A percentile compares a stretch with the other conserved stretches of the same genome.
phyloP scores from a whole-genome alignment of 2,113 vertebrate genomes.

The Pygoscelis adeliae region DNA sequence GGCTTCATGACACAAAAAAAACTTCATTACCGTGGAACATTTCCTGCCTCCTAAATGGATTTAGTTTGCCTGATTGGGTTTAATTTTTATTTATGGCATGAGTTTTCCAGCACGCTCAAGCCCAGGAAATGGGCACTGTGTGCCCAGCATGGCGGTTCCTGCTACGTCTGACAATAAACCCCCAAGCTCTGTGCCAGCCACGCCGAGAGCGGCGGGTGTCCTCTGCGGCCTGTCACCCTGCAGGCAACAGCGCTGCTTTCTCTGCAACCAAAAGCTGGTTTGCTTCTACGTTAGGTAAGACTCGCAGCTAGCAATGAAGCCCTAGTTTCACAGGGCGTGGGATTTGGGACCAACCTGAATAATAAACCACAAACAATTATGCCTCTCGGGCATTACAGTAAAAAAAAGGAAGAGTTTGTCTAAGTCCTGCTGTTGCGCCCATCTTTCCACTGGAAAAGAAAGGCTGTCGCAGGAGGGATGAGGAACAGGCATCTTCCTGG shows the following conservation, averaged over 20 bases:
- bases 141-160: not conserved
- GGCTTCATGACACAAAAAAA: not conserved
- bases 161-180: not conserved
- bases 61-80: not conserved
- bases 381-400: accelerated
- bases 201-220: accelerated
- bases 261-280: not conserved
- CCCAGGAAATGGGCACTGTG: not conserved
- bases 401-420: not conserved
- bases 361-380: not conserved
- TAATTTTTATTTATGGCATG: not conserved
- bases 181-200: accelerated
- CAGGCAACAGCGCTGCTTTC: not conserved
- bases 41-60: slow-evolving; percentile 42
- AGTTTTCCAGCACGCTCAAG: not conserved
- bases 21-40: slow-evolving; percentile 1
- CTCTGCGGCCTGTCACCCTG: not conserved
- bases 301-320: not conserved
- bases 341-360: not conserved
- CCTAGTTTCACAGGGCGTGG: accelerated
- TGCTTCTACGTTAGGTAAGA: not conserved
- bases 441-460: not conserved
- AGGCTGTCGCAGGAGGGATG: not conserved
- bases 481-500: accelerated
- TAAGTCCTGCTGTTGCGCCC: not conserved